Evolutionary conservation across 2,797 vertebrate species (phyloP), one percentile per base, ranked within the genome.

Genomic region (Gambelia wislizenii): DNA sequence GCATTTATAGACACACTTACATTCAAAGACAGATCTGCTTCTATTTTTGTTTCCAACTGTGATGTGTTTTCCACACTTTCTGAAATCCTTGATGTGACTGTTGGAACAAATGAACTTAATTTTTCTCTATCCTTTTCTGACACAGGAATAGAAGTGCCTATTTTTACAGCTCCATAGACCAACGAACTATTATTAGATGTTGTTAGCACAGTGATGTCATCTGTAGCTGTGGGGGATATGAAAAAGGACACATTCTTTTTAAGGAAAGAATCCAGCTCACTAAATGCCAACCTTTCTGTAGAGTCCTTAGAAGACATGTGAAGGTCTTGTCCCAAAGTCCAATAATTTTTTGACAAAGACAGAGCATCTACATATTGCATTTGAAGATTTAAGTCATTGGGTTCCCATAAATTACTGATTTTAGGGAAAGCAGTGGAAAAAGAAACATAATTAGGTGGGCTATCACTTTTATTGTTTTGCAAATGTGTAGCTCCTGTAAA

Each of bases 281-380:
- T 90, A 84, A 93, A 91, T 3, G 64, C 47, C 87, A 92, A 89
- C 61, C 81, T 61, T 30, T 91, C 91, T 88, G 80, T 84, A 75
- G 74, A 33, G 3, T 91, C 79, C 44, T 59, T 75, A 92, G 90
- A 72, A 89, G 90, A 78, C 72, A 82, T 5, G 39, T 36, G 75
- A 86, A 89, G 81, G 16, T 10, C 27, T 90, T 93, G 92, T 74
- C 91, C 89, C 47, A 94, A 14, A 49, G 89, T 90, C 93, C 92
- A 92, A 84, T 95, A 92, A 87, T 25, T 89, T 89, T 18, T 10
- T 89, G 49, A 90, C 90, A 93, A 94, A 82, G 93, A 86, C 14
- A 67, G 92, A 93, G 87, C 87, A 87, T 87, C 92, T 87, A 91
- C 30, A 83, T 91, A 86, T 87, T 93, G 89, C 79, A 75, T 56